Percentiles rank a stretch among this genome's conserved stretches.
Conservation (phyloP, 2,797 vertebrate species). For the Enteromius treurensis region DNA sequence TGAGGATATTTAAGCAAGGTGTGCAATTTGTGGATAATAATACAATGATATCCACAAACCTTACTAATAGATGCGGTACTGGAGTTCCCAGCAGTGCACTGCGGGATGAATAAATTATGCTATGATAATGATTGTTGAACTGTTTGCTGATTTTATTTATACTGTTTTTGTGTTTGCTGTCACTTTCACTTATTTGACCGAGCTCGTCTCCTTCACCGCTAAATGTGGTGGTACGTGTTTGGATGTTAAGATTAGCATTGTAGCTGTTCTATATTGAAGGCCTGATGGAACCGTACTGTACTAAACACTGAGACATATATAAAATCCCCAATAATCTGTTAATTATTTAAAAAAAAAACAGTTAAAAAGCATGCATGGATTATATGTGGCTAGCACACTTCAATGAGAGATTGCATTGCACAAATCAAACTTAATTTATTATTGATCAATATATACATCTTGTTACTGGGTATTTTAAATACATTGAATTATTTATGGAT, state of each 20-base stretch:
- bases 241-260: not conserved
- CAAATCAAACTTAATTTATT: too few species aligned
- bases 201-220: not conserved
- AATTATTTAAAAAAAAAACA: not conserved
- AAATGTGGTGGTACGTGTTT: not conserved
- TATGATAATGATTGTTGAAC: conserved; percentile 17
- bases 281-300: not conserved
- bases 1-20: conserved; percentile 22
- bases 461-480: not conserved
- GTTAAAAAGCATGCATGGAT: not conserved
- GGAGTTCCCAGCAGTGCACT: conserved; percentile 24
- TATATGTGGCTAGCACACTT: not conserved
- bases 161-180: conserved; percentile 16
- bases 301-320: not conserved
- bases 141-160: conserved; percentile 24
- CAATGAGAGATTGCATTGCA: not conserved
- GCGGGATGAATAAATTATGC: conserved; percentile 15
- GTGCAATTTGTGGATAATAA: conserved; percentile 24
- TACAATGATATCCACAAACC: not conserved
- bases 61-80: not conserved
- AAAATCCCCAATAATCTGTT: not conserved
- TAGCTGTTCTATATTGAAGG: not conserved
- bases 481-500: too few species aligned
- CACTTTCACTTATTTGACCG: conserved; percentile 20
- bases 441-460: not conserved